Evolutionary conservation across 1,140 invertebrate genomes (phyloP).

Genomic region (Drosophila lacertosa): DNA sequence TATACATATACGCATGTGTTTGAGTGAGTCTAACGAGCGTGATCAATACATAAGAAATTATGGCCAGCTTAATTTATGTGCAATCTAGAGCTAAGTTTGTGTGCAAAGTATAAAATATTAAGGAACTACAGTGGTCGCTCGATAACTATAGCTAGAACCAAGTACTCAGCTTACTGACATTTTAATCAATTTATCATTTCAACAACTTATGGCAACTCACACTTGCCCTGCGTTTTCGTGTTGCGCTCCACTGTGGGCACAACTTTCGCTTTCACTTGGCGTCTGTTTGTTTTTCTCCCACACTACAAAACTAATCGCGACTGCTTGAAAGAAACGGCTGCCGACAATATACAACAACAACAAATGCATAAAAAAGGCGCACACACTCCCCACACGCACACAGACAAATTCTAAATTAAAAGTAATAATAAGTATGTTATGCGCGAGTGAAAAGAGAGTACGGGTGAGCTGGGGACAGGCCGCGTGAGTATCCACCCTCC

Average conservation of each 20-base stretch:
- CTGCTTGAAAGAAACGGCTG: constrained; percentile 52
- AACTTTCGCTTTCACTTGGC: constrained; percentile 56
- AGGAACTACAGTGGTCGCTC: too few relatives aligned
- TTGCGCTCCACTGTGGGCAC: constrained; percentile 32
- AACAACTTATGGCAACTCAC: not conserved
- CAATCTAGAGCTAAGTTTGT: too few relatives aligned
- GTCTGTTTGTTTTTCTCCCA: constrained; percentile 26
- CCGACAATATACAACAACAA: constrained; percentile 25
- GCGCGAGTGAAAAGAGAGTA: constrained; percentile 2
- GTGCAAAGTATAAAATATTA: too few relatives aligned
- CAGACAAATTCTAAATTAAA: constrained; percentile 70
- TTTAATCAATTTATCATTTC: not conserved
- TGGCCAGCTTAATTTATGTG: too few relatives aligned
- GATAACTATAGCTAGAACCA: too few relatives aligned
- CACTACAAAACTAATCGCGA: constrained; percentile 54
- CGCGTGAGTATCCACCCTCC: not conserved
- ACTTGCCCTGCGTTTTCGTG: constrained; percentile 1
- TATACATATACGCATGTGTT: too few relatives aligned
- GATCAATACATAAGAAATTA: not conserved
- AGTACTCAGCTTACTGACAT: too few relatives aligned
- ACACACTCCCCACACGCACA: constrained; percentile 16
- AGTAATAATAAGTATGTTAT: constrained; percentile 82
- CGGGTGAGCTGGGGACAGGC: not conserved
- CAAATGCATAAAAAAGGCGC: constrained; percentile 47
- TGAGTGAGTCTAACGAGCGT: too few relatives aligned